Evolutionary conservation across 2,888 invertebrate genomes (phyloP), one percentile per base, ranked within the genome.

Genomic region (Mechanitis mazaeus): DNA sequence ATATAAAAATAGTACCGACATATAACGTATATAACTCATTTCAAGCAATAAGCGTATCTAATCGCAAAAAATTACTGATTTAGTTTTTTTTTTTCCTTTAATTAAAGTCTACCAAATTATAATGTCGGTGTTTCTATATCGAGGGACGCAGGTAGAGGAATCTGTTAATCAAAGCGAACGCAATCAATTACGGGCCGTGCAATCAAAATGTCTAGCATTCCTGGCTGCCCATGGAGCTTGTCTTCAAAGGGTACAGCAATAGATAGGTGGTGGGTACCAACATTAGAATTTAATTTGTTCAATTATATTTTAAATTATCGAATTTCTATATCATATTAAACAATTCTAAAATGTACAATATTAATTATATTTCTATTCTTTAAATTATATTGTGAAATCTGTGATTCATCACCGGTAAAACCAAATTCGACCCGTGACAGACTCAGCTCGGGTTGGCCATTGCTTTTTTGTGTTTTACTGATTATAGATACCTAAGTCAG

Each of bases 121-220:
- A 11, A 20, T 20, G 20, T 20, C 20, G 20, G 20, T 20, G 20
- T 20, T 20, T 50, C 7, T 31, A 31, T 50, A 50, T 50, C 50
- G 50, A 50, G 50, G 50, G 50, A 31, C 50, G 50, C 56, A 67
- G 60, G 53, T 58, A 60, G 56, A 75, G 85, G 85, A 85, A 87
- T 87, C 83, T 84, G 84, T 84, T 87, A 85, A 87, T 87, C 86
- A 87, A 84, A 85, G 82, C 78, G 74, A 71, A 70, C 74, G 81
- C 84, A 78, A 88, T 87, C 86, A 87, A 86, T 86, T 84, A 85
- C 78, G 70, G 73, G 74, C 71, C 72, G 72, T 71, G 83, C 83
- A 87, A 88, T 88, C 88, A 86, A 88, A 88, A 88, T 85, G 80
- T 74, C 81, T 72, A 75, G 72, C 84, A 84, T 84, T 78, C 87